A percentile compares a stretch with the other conserved stretches of the same genome.
Evolutionary conservation across 2,888 invertebrate genomes (phyloP).

Genomic region (Enchytraeus crypticus): DNA sequence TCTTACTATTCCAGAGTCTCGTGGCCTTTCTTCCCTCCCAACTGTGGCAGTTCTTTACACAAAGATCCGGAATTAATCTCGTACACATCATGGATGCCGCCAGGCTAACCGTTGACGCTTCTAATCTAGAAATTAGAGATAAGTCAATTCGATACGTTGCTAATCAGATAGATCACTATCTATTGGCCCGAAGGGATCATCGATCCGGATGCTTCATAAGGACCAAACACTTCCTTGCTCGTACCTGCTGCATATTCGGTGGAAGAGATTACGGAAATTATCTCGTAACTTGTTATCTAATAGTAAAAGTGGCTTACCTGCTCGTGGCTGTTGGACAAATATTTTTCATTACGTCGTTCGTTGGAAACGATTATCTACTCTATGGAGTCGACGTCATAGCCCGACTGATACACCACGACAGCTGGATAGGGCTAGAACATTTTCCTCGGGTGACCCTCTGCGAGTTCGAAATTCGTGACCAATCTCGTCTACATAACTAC

Average conservation of each 20-base stretch:
- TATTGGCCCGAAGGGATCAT: not conserved
- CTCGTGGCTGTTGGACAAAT: slow-evolving; percentile 5
- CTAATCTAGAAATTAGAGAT: slow-evolving; percentile 4
- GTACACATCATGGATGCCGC: slow-evolving; percentile 6
- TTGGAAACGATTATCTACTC: slow-evolving; percentile 5
- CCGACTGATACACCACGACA: not conserved
- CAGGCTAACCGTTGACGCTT: not conserved
- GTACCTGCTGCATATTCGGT: slow-evolving; percentile 8
- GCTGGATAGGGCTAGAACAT: slow-evolving; percentile 2
- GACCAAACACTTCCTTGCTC: slow-evolving; percentile 3
- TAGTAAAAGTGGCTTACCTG: slow-evolving; percentile 3
- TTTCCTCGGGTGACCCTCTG: slow-evolving; percentile 12
- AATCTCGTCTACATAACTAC: slow-evolving; percentile 12
- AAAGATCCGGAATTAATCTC: slow-evolving; percentile 6
- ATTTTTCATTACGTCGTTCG: not conserved
- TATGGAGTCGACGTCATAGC: slow-evolving; percentile 9
- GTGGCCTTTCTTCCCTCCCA: slow-evolving; percentile 1
- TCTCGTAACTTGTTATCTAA: slow-evolving; percentile 7
- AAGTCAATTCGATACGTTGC: slow-evolving; percentile 5
- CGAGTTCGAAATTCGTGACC: slow-evolving; percentile 11
- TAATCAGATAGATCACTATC: slow-evolving; percentile 8
- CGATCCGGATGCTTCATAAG: slow-evolving; percentile 4
- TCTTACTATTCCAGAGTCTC: slow-evolving; percentile 7
- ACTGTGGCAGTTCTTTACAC: slow-evolving; percentile 2
- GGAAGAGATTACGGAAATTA: slow-evolving; percentile 12